phyloP scores from a whole-genome alignment of 1,140 invertebrate genomes.

The Anoplophora glabripennis region DNA sequence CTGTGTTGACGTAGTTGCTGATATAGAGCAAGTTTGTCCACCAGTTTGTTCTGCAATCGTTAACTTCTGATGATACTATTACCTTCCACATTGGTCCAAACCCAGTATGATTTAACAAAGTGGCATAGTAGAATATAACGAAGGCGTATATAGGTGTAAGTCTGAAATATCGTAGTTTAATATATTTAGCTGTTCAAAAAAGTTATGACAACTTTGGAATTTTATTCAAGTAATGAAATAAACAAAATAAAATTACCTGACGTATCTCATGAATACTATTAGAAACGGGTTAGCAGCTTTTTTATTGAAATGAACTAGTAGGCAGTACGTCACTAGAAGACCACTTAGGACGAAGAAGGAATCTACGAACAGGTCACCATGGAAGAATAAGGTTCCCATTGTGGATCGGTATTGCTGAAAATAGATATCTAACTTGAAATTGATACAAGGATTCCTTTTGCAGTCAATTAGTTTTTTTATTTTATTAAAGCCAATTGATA shows the following conservation, averaged over 20 bases:
- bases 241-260: slow-evolving; percentile 48
- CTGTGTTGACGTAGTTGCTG: slow-evolving; percentile 55
- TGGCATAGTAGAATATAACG: slow-evolving; percentile 40
- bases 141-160: slow-evolving; percentile 40
- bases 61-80: slow-evolving; percentile 33
- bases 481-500: no score
- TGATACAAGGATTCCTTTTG: no score
- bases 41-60: slow-evolving; percentile 45
- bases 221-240: not conserved
- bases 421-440: not conserved
- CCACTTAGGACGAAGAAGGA: slow-evolving; percentile 64
- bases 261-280: slow-evolving; percentile 54
- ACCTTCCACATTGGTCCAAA: slow-evolving; percentile 42
- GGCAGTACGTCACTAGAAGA: slow-evolving; percentile 52
- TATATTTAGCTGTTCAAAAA: not conserved
- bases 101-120: slow-evolving; percentile 37
- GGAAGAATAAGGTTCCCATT: slow-evolving; percentile 50
- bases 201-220: not conserved
- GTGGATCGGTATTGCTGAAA: slow-evolving; percentile 42
- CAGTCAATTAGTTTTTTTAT: no score
- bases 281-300: slow-evolving; percentile 47
- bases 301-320: slow-evolving; percentile 52
- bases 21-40: slow-evolving; percentile 58
- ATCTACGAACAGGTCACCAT: slow-evolving; percentile 64
- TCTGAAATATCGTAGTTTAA: slow-evolving; percentile 25